Percentiles rank a stretch among this genome's conserved stretches.
These are phyloP conservation scores for Phylloscopus trochilus DNA, from an alignment of 2,113 vertebrate species.

Conservation along the genomic window DNA sequence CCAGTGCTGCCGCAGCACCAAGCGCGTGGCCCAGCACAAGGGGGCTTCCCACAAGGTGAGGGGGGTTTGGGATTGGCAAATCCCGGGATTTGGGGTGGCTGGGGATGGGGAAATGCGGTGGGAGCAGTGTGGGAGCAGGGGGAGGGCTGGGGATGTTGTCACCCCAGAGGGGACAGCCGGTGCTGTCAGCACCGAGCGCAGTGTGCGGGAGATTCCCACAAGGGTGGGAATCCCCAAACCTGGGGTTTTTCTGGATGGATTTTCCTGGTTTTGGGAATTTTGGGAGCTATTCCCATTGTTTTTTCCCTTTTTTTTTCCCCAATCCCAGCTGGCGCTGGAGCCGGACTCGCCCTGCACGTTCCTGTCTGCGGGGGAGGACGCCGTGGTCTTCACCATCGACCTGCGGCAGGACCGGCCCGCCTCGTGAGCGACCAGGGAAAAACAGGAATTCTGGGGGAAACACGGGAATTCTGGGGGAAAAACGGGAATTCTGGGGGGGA, in stretches of 20 bases:
- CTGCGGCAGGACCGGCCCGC: constrained; percentile 88
- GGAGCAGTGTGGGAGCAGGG: background rate
- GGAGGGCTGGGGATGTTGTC: background rate
- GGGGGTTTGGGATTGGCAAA: rapidly evolving
- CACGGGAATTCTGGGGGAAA: background rate
- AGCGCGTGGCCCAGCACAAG: constrained; percentile 93
- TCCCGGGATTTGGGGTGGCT: background rate
- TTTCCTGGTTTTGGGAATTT: background rate
- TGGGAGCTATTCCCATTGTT: background rate
- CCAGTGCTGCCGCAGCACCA: constrained; percentile 94
- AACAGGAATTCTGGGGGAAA: background rate
- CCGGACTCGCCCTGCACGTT: constrained; percentile 96
- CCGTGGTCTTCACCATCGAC: constrained; percentile 93
- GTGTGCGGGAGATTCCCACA: background rate
- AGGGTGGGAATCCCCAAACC: rapidly evolving
- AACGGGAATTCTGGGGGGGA: background rate
- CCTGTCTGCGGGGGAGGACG: constrained; percentile 95
- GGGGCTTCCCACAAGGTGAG: constrained; percentile 93
- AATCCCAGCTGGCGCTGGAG: constrained; percentile 87
- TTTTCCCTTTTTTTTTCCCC: background rate
- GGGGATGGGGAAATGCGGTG: background rate
- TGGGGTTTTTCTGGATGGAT: background rate
- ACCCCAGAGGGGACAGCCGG: background rate
- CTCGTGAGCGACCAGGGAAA: constrained; percentile 80
- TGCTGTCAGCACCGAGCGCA: rapidly evolving